Evolutionary conservation across 2,113 vertebrate genomes (phyloP).

Genomic region (Danio rerio): GRCz12tu NC_133194.1:49039501-49040000

Average conservation of each 20-base stretch:
- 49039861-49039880: constrained; percentile 95
- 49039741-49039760: constrained; percentile 70
- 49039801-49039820: constrained; percentile 83
- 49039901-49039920: constrained; percentile 98
- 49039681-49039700: constrained; percentile 81
- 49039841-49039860: constrained; percentile 87
- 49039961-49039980: constrained; percentile 59
- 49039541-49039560: constrained; percentile 85
- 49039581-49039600: constrained; percentile 96
- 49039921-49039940: constrained; percentile 99
- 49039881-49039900: constrained; percentile 89
- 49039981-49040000: constrained; percentile 91
- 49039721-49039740: constrained; percentile 71
- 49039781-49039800: constrained; percentile 60
- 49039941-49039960: constrained; percentile 93
- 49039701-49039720: constrained; percentile 77
- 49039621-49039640: constrained; percentile 87
- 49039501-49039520: constrained; percentile 98
- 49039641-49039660: constrained; percentile 77
- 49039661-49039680: constrained; percentile 88
- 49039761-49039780: constrained; percentile 79
- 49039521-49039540: constrained; percentile 92
- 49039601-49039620: constrained; percentile 90
- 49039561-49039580: constrained; percentile 75
- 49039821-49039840: constrained; percentile 88